Base-by-base conservation (phyloP, 2,113 vertebrate genomes). In the Anarrhichthys ocellatus region DNA sequence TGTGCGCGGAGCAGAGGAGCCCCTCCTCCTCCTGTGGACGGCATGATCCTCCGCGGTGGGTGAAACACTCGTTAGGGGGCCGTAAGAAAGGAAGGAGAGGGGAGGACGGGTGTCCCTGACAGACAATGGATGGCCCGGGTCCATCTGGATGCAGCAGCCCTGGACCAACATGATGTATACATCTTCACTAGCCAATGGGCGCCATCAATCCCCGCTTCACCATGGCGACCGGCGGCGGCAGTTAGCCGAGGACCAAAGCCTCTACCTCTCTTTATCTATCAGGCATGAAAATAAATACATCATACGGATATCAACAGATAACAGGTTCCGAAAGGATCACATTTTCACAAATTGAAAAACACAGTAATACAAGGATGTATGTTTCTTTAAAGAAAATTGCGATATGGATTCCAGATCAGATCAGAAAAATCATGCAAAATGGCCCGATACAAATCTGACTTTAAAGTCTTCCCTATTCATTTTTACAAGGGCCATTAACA, bases 141-240 rank as follows among this genome's bases (percentile, higher is more conserved):
- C 97, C 96, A 98, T 98, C 97, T 97, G 97, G 97, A 96, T 94
- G 96, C 96, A 95, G 95, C 96, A 96, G 96, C 96, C 90, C 95
- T 95, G 95, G 96, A 97, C 96, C 96, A 96, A 97, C 97, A 97
- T 97, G 97, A 98, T 98, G 96, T 97, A 97, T 97, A 97, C 97
- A 96, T 96, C 96, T 97, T 97, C 95, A 97, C 96, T 95, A 95
- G 96, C 87, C 97, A 96, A 96, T 96, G 96, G 95, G 95, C 95
- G 96, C 96, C 96, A 98, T 98, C 96, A 97, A 98, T 98, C 97
- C 94, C 89, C 92, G 64, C 84, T 65, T 91, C 91, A 92, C 96
- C 95, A 95, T 92, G 96, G 96, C 93, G 92, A 96, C 96, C 94
- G 75, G 92, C n/a, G 93, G 92, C 97, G 96, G 97, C 97, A 97